Conservation (phyloP, 1,140 invertebrate species). For the Drosophila carrolli region DNA sequence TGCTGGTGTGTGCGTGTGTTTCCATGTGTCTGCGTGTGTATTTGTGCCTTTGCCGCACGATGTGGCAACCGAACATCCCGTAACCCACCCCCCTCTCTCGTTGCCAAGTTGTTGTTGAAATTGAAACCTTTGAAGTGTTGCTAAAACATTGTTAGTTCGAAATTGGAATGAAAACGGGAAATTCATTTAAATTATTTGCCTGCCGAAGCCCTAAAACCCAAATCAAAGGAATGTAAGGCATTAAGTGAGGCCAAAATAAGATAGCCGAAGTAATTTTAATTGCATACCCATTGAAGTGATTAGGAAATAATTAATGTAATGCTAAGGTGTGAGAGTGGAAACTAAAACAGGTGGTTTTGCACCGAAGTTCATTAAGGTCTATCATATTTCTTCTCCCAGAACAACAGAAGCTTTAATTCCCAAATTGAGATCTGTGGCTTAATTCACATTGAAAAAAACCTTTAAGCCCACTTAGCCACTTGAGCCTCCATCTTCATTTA, state of each 20-base stretch:
- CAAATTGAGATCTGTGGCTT: too few relatives aligned
- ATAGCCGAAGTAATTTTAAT: slow-evolving; percentile 35
- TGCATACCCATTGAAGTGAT: slow-evolving; percentile 17
- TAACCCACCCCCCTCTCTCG: neutral
- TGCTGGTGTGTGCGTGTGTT: slow-evolving; percentile 26
- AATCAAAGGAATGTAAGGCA: slow-evolving; percentile 28
- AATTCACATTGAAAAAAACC: neutral
- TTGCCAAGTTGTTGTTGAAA: slow-evolving; percentile 33
- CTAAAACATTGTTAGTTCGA: slow-evolving; percentile 54
- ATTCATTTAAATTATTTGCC: slow-evolving; percentile 63
- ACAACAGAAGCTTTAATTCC: neutral
- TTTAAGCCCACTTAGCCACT: slow-evolving; percentile 5
- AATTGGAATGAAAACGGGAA: slow-evolving; percentile 59
- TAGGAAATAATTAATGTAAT: slow-evolving; percentile 8
- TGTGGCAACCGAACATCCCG: slow-evolving; percentile 9
- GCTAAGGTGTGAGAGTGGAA: neutral
- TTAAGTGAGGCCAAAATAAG: slow-evolving; percentile 15
- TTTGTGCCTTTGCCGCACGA: slow-evolving; percentile 18
- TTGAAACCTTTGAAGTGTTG: slow-evolving; percentile 76
- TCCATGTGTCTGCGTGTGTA: slow-evolving; percentile 1
- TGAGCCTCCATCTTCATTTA: slow-evolving; percentile 7
- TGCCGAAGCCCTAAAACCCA: slow-evolving; percentile 7
- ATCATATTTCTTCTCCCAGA: neutral
- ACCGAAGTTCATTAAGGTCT: slow-evolving; percentile 11
- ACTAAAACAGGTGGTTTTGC: too few relatives aligned